Evolutionary conservation across 2,113 vertebrate genomes (phyloP).

Genomic region (Spermophilus dauricus): DNA sequence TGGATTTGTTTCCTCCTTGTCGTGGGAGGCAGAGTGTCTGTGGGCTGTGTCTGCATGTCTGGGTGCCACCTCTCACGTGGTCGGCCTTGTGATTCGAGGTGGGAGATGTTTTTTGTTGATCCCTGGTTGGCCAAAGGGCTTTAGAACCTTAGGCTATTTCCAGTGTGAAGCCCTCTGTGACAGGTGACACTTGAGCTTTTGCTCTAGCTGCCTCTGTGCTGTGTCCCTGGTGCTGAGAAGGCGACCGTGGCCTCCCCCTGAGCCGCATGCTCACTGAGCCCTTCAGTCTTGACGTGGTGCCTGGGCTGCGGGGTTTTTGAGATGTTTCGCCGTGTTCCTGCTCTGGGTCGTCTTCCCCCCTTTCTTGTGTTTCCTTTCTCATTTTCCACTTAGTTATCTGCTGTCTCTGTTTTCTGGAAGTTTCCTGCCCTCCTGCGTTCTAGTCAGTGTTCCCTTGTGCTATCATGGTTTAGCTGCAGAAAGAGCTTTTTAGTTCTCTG

Average conservation of each 20-base stretch:
- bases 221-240: fast-evolving
- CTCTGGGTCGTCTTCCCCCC: not conserved
- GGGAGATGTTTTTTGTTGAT: not conserved
- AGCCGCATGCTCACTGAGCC: too few species aligned
- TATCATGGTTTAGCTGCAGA: not conserved
- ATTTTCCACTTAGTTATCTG: too few species aligned
- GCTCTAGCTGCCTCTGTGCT: fast-evolving
- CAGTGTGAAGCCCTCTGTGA: not conserved
- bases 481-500: not conserved
- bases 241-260: too few species aligned
- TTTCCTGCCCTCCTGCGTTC: not conserved
- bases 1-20: not conserved
- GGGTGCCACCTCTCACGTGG: not conserved
- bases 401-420: not conserved
- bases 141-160: not conserved
- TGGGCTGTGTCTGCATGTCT: not conserved
- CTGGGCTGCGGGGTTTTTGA: not conserved
- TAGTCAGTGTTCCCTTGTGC: not conserved
- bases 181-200: not conserved
- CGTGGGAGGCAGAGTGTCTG: not conserved
- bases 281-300: too few species aligned
- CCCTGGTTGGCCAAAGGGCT: not conserved
- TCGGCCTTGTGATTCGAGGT: not conserved
- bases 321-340: not conserved
- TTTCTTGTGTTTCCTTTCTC: not conserved